Percentiles rank a stretch among this genome's conserved stretches.
Evolutionary conservation across 2,888 invertebrate species (phyloP).

Genomic region (Cryptus armator): DNA sequence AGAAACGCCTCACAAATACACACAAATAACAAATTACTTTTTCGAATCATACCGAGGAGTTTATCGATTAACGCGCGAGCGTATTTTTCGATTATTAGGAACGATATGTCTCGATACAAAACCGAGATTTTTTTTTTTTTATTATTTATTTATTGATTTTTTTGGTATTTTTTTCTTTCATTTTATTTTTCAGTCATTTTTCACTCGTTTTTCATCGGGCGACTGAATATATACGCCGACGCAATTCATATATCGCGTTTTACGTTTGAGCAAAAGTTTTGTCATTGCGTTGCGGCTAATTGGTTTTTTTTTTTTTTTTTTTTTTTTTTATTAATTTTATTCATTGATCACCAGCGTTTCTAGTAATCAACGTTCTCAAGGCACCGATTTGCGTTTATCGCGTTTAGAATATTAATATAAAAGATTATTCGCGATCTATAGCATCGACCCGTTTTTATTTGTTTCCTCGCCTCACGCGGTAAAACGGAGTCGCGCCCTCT

Average conservation of each 20-base stretch:
- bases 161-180: conserved; percentile 3
- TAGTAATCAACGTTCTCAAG: conserved; percentile 21
- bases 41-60: not conserved
- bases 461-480: not conserved
- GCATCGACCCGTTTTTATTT: conserved; percentile 21
- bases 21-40: conserved; percentile 23
- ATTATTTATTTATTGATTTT: not conserved
- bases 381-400: conserved; percentile 46
- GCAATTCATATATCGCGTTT: conserved; percentile 1
- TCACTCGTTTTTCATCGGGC: conserved; percentile 9
- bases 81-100: not conserved
- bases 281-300: conserved; percentile 26
- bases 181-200: conserved; percentile 30
- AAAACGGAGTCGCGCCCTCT: conserved; percentile 30
- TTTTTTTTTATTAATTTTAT: conserved; percentile 2
- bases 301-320: not conserved
- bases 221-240: not conserved
- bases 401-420: conserved; percentile 40
- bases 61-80: not conserved
- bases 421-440: conserved; percentile 36
- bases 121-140: conserved; percentile 21
- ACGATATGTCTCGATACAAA: conserved; percentile 52
- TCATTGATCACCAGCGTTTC: not conserved
- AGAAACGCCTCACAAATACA: conserved; percentile 18
- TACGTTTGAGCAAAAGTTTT: conserved; percentile 56